Evolutionary conservation across 2,113 vertebrate genomes (phyloP), one percentile per base, ranked within the genome.

Genomic region (Polyodon spathula): DNA sequence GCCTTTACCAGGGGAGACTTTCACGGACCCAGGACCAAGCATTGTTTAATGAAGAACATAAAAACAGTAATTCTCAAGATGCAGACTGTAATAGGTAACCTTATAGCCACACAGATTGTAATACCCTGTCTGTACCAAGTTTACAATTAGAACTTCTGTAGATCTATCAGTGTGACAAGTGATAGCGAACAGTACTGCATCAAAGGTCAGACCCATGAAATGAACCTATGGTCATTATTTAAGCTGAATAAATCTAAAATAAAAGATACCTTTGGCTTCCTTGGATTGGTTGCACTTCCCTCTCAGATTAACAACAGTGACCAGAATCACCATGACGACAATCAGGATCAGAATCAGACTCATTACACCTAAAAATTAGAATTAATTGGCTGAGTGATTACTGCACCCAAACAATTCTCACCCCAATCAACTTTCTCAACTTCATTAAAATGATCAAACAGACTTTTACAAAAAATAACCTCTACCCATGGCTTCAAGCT

Each of bases 331-430:
- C 73, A 90, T 88, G 38, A 90, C 81, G 41, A 91, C 73, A 43
- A 91, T 76, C 59, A 92, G 75, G 63, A 91, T 81, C 12, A 85
- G 72, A 1, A 92, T 87, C 64, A 92, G 88, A 71, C 81, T 88
- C 78, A 91, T 92, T 17, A 92, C 89, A 68, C 88, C 89, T 91
- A 70, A 10, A 38, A 46, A 58, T 27, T 27, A 27, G 27, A 27
- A 46, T 46, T 1, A 46, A 27, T 3, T 27, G 27, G 27, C 27
- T 27, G 27, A 27, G 27, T 27, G 27, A 27, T 27, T 27, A 27
- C 27, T 27, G 27, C 27, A 27, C 27, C 27, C 27, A 3, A 27
- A 27, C 27, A 1, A 27, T 27, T 27, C n/a, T n/a, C 27, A n/a
- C 27, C 27, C 27, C 27, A 27, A 27, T 27, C 27, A 27, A 27